These are phyloP conservation scores for Botrylloides violaceus DNA, from an alignment of 23 tunicate species.

Conservation along the genomic window DNA sequence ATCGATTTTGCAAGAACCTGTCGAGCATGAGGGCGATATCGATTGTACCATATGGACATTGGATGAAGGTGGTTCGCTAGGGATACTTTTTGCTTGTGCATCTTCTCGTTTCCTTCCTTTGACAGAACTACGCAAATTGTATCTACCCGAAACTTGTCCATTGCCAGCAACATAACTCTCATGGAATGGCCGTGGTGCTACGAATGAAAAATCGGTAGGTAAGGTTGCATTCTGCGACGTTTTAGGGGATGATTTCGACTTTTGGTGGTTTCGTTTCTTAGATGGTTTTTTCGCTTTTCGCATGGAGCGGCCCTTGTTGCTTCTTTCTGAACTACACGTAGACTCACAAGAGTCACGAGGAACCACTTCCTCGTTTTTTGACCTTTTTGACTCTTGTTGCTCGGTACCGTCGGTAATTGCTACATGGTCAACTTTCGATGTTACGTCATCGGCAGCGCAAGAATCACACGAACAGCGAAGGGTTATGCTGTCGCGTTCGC, in stretches of 20 bases:
- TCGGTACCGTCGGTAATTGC: constrained; percentile 31
- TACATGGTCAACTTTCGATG: constrained; percentile 59
- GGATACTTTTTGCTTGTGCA: neutral
- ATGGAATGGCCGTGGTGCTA: neutral
- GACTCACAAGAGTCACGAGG: constrained; percentile 56
- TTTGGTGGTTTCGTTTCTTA: too few relatives aligned
- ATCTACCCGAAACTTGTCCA: constrained; percentile 14
- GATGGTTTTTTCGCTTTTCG: constrained; percentile 2
- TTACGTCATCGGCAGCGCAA: constrained; percentile 73
- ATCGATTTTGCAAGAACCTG: constrained; percentile 5
- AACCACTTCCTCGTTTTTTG: constrained; percentile 77
- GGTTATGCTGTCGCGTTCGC: neutral
- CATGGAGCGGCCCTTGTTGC: neutral
- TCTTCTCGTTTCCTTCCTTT: constrained; percentile 5
- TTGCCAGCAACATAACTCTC: neutral
- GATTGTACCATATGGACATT: neutral
- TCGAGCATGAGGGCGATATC: neutral
- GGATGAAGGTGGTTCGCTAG: neutral
- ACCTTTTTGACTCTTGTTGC: constrained; percentile 58
- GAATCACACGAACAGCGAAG: constrained; percentile 20
- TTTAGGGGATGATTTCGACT: constrained; percentile 3
- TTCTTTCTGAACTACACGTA: neutral
- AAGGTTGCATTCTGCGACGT: neutral
- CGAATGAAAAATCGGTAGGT: neutral
- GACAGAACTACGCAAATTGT: constrained; percentile 55